Base-by-base conservation (phyloP, 2,797 vertebrate genomes). In the Synanceia verrucosa region DNA sequence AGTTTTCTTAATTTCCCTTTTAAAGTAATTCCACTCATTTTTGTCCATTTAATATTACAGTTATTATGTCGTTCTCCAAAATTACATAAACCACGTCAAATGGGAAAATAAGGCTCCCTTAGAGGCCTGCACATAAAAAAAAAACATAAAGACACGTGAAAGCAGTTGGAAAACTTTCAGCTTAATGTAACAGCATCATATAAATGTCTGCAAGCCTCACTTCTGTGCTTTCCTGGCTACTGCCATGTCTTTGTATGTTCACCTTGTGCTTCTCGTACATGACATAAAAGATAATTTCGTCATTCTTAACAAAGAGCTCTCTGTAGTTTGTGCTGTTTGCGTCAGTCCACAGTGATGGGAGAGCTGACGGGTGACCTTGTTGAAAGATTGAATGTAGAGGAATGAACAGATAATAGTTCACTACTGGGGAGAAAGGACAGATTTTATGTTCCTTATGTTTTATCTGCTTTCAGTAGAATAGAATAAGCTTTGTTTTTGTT, bases 261-360 rank as follows among this genome's bases (percentile, higher is more conserved):
- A 55, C 31, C 24, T 16, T 43, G 29, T 41, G 26, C 39, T 47
- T 31, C 34, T 2, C 4, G 2, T 14, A 4, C 21, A 14, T 18
- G 36, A 44, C 57, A 69, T 83, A 70, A 83, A 85, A 80, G n/a
- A 72, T 68, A 2, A 65, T 76, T 75, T 47, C 29, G 23, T 37
- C 6, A 11, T 62, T 41, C 68, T 80, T 53, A 58, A 31, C 56
- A 39, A 37, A 50, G 23, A 59, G 28, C 21, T 58, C 9, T 56
- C 37, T 51, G 11, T 46, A 21, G 48, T 71, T 47, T 61, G 36
- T 29, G 9, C 44, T 11, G 5, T 64, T 65, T 64, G 18, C 19
- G 14, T 56, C 47, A 34, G 13, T 36, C 18, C 9, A 7, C 14
- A n/a, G 14, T 47, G n/a, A 28, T 18, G 31, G 29, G 5, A 18